A percentile compares a stretch with the other conserved stretches of the same genome.
Evolutionary conservation across 2,888 invertebrate species (phyloP).

Genomic region (Eumerus sabulonum): DNA sequence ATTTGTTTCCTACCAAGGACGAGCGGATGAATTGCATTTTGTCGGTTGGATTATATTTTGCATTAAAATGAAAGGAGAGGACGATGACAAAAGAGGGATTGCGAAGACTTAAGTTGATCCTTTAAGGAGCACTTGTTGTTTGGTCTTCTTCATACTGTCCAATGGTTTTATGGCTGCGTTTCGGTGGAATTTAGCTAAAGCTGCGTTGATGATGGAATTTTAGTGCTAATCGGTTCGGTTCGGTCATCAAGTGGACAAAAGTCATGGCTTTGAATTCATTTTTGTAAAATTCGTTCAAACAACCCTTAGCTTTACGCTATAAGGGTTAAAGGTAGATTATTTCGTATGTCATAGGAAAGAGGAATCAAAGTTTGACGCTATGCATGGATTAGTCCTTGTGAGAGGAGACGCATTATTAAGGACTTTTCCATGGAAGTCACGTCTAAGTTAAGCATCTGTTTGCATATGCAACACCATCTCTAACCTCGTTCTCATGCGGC

Average conservation of each 20-base stretch:
- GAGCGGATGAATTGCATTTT: constrained; percentile 23
- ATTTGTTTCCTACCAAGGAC: too few species aligned
- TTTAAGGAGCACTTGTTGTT: constrained; percentile 36
- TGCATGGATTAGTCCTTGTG: constrained; percentile 13
- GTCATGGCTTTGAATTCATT: too few species aligned
- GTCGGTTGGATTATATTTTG: constrained; percentile 29
- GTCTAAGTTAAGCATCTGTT: constrained; percentile 44
- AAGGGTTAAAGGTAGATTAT: too few species aligned
- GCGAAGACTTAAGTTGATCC: not conserved
- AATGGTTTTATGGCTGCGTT: not conserved
- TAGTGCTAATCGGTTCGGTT: too few species aligned
- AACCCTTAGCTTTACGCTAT: too few species aligned
- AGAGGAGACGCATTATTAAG: not conserved
- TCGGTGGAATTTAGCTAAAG: too few species aligned
- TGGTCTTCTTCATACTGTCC: constrained; percentile 3
- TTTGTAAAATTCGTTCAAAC: too few species aligned
- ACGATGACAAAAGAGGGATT: constrained; percentile 3
- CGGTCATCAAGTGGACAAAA: too few species aligned
- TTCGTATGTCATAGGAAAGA: not conserved
- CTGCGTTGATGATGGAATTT: too few species aligned
- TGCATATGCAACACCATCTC: constrained; percentile 38
- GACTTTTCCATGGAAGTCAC: constrained; percentile 40
- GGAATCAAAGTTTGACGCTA: constrained; percentile 8
- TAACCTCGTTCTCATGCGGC: not conserved
- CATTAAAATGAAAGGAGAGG: constrained; percentile 1